A percentile compares a stretch with the other conserved stretches of the same genome.
Conservation (phyloP, 2,113 vertebrate species). For the Pedetes capensis region DNA sequence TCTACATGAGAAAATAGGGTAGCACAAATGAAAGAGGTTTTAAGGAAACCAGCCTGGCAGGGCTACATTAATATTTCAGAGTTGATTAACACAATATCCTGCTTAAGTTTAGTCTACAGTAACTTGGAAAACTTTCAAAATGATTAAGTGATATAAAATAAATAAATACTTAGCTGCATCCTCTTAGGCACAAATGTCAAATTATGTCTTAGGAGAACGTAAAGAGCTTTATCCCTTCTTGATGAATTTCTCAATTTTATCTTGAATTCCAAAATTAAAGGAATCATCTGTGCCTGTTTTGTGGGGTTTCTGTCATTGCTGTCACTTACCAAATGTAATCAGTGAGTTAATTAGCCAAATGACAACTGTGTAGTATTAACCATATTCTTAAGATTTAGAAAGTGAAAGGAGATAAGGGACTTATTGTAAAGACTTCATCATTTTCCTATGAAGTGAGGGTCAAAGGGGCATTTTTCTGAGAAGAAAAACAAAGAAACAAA, state of each 20-base stretch:
- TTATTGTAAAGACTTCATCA: constrained; percentile 24
- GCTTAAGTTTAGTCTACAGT: constrained; percentile 51
- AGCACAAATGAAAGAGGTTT: background rate
- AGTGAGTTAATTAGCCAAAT: background rate
- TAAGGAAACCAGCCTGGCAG: constrained; percentile 39
- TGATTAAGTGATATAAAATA: constrained; percentile 41
- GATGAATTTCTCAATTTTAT: background rate
- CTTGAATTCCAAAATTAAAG: constrained; percentile 29
- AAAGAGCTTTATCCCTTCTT: background rate
- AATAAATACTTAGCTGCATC: constrained; percentile 29
- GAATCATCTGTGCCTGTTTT: background rate
- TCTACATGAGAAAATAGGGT: constrained; percentile 3
- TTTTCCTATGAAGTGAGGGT: constrained; percentile 9
- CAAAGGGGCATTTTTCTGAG: background rate
- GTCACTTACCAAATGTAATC: background rate
- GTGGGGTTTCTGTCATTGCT: background rate
- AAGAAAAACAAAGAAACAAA: background rate
- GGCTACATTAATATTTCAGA: background rate
- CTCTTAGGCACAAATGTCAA: background rate
- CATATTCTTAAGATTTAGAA: constrained; percentile 30
- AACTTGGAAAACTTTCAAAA: constrained; percentile 43
- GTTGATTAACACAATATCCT: background rate
- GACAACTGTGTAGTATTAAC: background rate
- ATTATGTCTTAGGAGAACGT: background rate
- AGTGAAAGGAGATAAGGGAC: background rate